phyloP scores from a whole-genome alignment of 2,888 invertebrate genomes.

The Ditula angustiorana region DNA sequence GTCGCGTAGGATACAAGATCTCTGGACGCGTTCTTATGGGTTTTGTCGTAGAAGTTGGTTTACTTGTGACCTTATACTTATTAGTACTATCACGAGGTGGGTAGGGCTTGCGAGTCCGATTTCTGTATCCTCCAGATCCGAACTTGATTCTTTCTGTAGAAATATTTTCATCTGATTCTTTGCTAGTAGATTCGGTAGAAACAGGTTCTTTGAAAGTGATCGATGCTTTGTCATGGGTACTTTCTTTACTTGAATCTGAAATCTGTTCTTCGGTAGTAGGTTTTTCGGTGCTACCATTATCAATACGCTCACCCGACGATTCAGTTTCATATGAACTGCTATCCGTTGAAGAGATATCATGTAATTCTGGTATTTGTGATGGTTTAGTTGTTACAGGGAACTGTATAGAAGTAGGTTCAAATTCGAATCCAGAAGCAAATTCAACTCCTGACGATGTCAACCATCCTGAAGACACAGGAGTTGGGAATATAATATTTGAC shows the following conservation, averaged over 20 bases:
- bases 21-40: conserved; percentile 71
- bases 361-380: conserved; percentile 50
- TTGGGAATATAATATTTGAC: conserved; percentile 73
- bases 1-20: conserved; percentile 67
- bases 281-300: conserved; percentile 56
- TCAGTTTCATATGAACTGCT: conserved; percentile 62
- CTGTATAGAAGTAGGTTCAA: conserved; percentile 68
- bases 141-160: conserved; percentile 65
- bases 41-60: conserved; percentile 60
- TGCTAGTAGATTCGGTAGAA: conserved; percentile 49
- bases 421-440: conserved; percentile 75
- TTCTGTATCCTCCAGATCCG: conserved; percentile 61
- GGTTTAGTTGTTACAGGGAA: conserved; percentile 59
- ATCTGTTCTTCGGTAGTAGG: conserved; percentile 51
- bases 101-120: conserved; percentile 76
- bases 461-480: conserved; percentile 77
- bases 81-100: conserved; percentile 61
- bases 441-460: conserved; percentile 75
- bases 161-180: conserved; percentile 63
- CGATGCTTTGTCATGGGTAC: conserved; percentile 51
- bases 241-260: conserved; percentile 52
- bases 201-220: conserved; percentile 50
- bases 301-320: conserved; percentile 57
- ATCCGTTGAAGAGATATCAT: conserved; percentile 51
- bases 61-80: conserved; percentile 63